Percentiles rank a stretch among this genome's conserved stretches.
Conservation (phyloP, 1,140 invertebrate species). For the Ceratina japonica region DNA sequence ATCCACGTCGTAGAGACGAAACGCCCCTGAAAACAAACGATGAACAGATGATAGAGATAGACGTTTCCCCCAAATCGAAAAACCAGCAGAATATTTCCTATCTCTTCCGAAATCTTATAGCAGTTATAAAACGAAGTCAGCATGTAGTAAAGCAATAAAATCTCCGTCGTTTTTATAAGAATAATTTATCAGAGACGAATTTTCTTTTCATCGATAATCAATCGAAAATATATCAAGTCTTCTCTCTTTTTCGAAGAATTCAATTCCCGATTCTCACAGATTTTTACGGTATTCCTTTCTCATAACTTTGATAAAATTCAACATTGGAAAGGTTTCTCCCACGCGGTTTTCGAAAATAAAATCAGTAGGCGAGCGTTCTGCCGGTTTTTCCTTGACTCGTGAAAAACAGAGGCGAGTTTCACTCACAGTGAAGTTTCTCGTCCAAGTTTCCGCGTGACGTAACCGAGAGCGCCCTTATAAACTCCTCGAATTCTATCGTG, state of each 20-base stretch:
- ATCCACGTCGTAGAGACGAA: slow-evolving; percentile 97
- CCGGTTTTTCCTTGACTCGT: not conserved
- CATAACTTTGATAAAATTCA: too few relatives aligned
- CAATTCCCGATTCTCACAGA: too few relatives aligned
- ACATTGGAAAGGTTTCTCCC: too few relatives aligned
- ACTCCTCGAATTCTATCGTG: slow-evolving; percentile 98
- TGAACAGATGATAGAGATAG: not conserved
- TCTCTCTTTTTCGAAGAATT: too few relatives aligned
- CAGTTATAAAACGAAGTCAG: too few relatives aligned
- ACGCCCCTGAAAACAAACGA: slow-evolving; percentile 90
- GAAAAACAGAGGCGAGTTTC: not conserved
- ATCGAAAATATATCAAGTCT: too few relatives aligned
- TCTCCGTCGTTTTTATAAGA: not conserved
- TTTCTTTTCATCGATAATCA: too few relatives aligned
- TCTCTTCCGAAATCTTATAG: not conserved
- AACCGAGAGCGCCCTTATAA: slow-evolving; percentile 96
- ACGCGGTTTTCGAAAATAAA: not conserved
- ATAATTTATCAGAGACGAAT: too few relatives aligned
- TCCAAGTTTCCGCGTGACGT: slow-evolving; percentile 97
- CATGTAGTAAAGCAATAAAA: not conserved
- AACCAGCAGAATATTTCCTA: not conserved
- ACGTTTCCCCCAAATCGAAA: not conserved
- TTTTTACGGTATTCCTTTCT: too few relatives aligned
- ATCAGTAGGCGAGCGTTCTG: not conserved
- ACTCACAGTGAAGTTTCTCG: slow-evolving; percentile 98